Base-by-base conservation (phyloP, 2,113 vertebrate genomes). In the Trachemys scripta region DNA sequence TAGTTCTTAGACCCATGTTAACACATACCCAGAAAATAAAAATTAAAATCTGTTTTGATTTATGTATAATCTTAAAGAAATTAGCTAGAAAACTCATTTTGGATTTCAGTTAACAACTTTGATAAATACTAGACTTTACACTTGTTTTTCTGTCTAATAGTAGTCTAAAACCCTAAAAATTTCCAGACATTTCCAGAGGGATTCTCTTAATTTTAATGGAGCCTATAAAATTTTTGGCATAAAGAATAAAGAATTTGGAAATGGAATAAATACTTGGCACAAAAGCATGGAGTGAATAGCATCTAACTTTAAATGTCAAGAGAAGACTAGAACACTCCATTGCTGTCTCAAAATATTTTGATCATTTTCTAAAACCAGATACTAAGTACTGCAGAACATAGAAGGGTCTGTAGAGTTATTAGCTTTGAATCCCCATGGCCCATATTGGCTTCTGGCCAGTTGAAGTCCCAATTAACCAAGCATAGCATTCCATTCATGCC, bases 401-500 rank as follows among this genome's bases (percentile, higher is more conserved):
- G 94, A 86, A 1, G 1, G 47, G 59, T 93, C 92, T 97, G 91
- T 97, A 57, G 20, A 35, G 75, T 85, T 96, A 38, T 89, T 93
- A 84, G 90, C 11, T 95, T 95, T 89, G 85, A 95, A 89, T 97
- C 91, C 85, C 95, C 54, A 12, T 16, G 95, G 96, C 80, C 65
- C 83, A 75, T 42, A 17, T 76, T 97, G 97, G 93, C 91, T 31
- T 35, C 13, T 82, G 94, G 89, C 93, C 92, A 97, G 80, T 42
- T 45, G 93, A 94, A 96, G 96, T 85, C 29, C 79, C 92, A 96
- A 94, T 97, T 97, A 97, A 84, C 57, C 45, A 95, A 95, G 94
- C 50, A 95, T 82, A 95, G 88, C 92, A 97, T 98, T 97, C 95
- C 93, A 85, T 95, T 96, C 95, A 95, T 97, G 90, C 81, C 91